Evolutionary conservation across 2,113 vertebrate species (phyloP), one percentile per base, ranked within the genome.

Genomic region (Ariopsis seemanni): DNA sequence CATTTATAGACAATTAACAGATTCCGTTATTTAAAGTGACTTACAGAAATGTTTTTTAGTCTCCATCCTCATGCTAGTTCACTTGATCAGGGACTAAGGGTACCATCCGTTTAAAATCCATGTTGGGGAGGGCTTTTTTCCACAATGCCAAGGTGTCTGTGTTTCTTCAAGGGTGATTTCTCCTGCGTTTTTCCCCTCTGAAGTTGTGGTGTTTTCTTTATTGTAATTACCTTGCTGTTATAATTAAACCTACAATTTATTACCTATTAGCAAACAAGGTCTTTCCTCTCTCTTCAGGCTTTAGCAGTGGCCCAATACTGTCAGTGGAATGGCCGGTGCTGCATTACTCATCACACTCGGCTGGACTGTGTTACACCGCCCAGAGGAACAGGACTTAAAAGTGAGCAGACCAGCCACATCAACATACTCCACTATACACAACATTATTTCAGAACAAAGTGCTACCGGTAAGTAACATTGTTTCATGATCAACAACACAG

Each of bases 181-280:
- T 89, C 50, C 80, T 50, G 81, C 63, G 72, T 84, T 80, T 82
- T 84, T 58, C 52, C 86, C 80, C 85, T 90, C 85, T 69, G 88
- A 84, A 85, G 88, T 85, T 67, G 87, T 78, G 65, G 84, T 89
- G 71, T 89, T 91, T 85, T 84, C 87, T 89, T 69, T 82, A 79
- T 90, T 86, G 89, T 88, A 90, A 90, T 90, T 90, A 89, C 89
- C 84, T 90, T 82, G 87, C 85, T 89, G 89, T 90, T 87, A 92
- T 91, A 89, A 90, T 91, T 90, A 92, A 87, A 89, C 77, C 85
- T 74, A 84, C 88, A 89, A 91, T 90, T 88, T 90, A 91, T 90
- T 87, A 90, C 89, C 87, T 90, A 82, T 89, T 90, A 89, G 86
- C 85, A 88, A 91, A 87, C 83, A 89, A 80, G 87, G 77, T 89